Percentiles rank a stretch among this genome's conserved stretches.
Conservation (phyloP, 1,140 invertebrate species). For the Atta colombica region DNA sequence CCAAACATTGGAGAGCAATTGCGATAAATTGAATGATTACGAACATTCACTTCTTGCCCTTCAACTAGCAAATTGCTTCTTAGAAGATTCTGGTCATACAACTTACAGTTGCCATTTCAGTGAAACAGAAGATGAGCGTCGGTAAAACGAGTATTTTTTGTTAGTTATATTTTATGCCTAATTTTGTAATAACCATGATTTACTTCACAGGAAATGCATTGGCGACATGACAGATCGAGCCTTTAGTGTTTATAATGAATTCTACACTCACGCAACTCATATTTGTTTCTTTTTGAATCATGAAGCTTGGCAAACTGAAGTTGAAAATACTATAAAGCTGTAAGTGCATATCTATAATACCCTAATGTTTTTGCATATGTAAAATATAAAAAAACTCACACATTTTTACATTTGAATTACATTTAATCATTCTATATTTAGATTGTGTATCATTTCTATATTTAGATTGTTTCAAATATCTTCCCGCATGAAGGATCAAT, state of each 20-base stretch:
- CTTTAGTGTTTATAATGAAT: slow-evolving; percentile 89
- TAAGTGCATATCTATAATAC: slow-evolving; percentile 60
- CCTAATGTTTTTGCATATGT: not conserved
- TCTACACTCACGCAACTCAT: slow-evolving; percentile 90
- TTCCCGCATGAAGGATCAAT: slow-evolving; percentile 86
- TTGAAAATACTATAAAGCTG: slow-evolving; percentile 87
- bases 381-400: slow-evolving; percentile 45
- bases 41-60: slow-evolving; percentile 89
- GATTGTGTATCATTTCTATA: too few species aligned
- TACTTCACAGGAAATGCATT: slow-evolving; percentile 86
- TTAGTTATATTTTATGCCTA: slow-evolving; percentile 16
- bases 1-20: slow-evolving; percentile 86
- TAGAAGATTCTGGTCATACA: slow-evolving; percentile 88
- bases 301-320: slow-evolving; percentile 90
- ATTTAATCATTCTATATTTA: too few species aligned
- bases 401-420: slow-evolving; percentile 68
- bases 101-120: slow-evolving; percentile 86
- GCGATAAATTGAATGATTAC: slow-evolving; percentile 88
- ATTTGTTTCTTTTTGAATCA: slow-evolving; percentile 90
- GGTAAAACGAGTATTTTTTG: slow-evolving; percentile 67
- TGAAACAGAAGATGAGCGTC: slow-evolving; percentile 80
- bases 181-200: slow-evolving; percentile 30
- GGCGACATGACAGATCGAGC: slow-evolving; percentile 88
- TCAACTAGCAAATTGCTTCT: slow-evolving; percentile 90
- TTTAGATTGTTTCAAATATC: slow-evolving; percentile 86